Evolutionary conservation across 30 jellyfish, hydroid and myxozoan genomes (phyloP).

Genomic region (Phacellophora camtschatica): DNA sequence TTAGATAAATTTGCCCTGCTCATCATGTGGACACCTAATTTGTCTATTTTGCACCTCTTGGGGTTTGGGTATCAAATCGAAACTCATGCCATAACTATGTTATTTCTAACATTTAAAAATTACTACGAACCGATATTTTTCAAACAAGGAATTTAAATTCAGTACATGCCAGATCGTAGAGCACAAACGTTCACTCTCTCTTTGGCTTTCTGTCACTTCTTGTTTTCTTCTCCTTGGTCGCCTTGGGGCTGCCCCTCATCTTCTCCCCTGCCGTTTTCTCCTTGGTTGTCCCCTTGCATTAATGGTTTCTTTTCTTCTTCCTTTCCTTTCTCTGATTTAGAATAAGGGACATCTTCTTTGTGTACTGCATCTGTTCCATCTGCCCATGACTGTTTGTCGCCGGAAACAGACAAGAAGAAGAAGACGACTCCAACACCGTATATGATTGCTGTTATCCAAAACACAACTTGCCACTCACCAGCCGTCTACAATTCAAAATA

Average conservation of each 20-base stretch:
- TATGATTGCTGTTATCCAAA: conserved; percentile 96
- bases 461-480: conserved; percentile 98
- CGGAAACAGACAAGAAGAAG: conserved; percentile 90
- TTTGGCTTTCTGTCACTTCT: conserved; percentile 8
- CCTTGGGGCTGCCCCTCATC: not conserved
- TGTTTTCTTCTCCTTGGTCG: conserved; percentile 5
- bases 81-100: too few species aligned
- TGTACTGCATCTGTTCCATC: conserved; percentile 64
- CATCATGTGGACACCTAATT: too few species aligned
- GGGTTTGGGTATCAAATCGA: too few species aligned
- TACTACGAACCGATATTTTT: too few species aligned
- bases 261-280: conserved; percentile 20
- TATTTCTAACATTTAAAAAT: too few species aligned
- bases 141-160: too few species aligned
- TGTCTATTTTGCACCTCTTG: too few species aligned
- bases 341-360: conserved; percentile 66
- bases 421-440: conserved; percentile 93
- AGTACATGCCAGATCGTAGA: conserved; percentile 74
- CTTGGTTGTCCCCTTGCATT: conserved; percentile 2
- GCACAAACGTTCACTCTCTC: conserved; percentile 64
- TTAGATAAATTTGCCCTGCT: too few species aligned
- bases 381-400: conserved; percentile 99
- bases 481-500: conserved; percentile 84
- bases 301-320: conserved; percentile 62
- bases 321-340: conserved; percentile 20